Conservation (phyloP, 2,888 invertebrate species). For the Drosophila ustulata region DNA sequence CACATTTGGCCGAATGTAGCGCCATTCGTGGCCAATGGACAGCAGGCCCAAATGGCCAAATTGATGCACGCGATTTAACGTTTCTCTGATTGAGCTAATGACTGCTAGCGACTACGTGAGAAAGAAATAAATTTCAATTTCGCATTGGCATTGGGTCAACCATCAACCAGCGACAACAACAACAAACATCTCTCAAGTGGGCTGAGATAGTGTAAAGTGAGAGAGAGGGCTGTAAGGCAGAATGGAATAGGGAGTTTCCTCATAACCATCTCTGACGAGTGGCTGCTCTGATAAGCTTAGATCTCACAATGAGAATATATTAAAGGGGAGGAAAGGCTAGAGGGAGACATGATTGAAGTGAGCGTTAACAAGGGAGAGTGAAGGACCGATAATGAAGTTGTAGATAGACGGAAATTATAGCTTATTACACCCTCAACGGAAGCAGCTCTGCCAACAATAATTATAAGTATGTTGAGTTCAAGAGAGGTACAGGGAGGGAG, state of each 20-base stretch:
- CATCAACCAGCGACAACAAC: constrained; percentile 24
- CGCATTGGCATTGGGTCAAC: constrained; percentile 75
- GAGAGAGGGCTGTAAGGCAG: background rate
- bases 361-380: background rate
- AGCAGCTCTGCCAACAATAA: background rate
- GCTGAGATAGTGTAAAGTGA: background rate
- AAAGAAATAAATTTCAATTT: constrained; percentile 84
- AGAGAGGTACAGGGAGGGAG: background rate
- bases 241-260: background rate
- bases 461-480: background rate
- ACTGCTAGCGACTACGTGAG: constrained; percentile 81
- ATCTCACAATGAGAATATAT: background rate
- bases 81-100: constrained; percentile 80
- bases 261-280: background rate
- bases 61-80: constrained; percentile 80
- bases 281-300: background rate
- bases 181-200: constrained; percentile 18
- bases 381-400: background rate
- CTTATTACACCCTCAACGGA: background rate
- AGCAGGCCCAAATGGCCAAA: constrained; percentile 67
- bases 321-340: background rate
- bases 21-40: constrained; percentile 45
- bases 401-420: background rate
- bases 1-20: constrained; percentile 39
- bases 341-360: no score